Base-by-base conservation (phyloP, 2,888 invertebrate genomes). In the Sceliomorpha sp. region DNA sequence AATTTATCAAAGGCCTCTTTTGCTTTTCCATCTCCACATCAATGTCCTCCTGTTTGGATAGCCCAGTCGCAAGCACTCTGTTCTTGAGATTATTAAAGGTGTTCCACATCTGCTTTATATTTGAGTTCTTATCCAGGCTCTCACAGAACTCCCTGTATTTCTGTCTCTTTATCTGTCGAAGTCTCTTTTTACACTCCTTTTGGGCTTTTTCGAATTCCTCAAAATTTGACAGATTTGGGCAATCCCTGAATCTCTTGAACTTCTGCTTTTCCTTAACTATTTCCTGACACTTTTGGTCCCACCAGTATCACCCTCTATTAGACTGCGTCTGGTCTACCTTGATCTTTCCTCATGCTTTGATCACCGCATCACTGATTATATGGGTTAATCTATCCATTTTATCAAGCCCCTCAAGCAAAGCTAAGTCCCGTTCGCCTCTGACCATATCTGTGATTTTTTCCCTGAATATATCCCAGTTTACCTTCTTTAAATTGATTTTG, bases 141-240 rank as follows among this genome's bases (percentile, higher is more conserved):
- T n/a, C 9, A 34, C 34, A 34, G 10, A 34, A 34, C 6, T 34
- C 6, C 13, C 4, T 34, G 13, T 10, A 34, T 34, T 34, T 34
- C 3, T 34, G 12, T 34, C 13, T 34, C 13, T 34, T 34, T 12
- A 34, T 34, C 13, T 34, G 10, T 10, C 34, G 10, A 2, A 34
- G 12, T 34, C 13, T 34, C 10, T 34, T 8, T 34, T 34, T 34
- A 10, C 12, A 12, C 6, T 10, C 10, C 13, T 34, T 34, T 34
- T 34, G 10, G 4, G 13, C 13, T 2, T 4, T 1, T 2, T 10
- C 10, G 13, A 12, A 34, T 12, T 34, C 12, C 10, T 6, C 10
- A 10, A 9, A 10, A 34, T 34, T 34, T 2, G 9, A 4, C 3
- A 12, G 10, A 34, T n/a, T 10, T 10, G 34, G 34, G 6, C 10